These are phyloP conservation scores for Gallinago undulata DNA, from an alignment of 2,113 vertebrate genomes.

Conservation along the genomic window DNA sequence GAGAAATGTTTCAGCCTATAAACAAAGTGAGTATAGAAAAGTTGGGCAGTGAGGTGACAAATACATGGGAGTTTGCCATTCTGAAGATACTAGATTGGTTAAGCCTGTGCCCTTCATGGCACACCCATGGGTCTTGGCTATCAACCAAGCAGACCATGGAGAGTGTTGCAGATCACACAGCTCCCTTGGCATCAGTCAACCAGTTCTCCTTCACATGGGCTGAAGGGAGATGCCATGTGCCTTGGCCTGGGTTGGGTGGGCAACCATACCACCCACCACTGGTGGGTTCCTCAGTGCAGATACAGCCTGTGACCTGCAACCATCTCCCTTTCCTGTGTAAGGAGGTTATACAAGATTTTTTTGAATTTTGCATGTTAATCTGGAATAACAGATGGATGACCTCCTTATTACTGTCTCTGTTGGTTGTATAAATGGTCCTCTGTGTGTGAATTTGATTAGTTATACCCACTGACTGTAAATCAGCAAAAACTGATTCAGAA, in stretches of 20 bases:
- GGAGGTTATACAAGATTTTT: neutral
- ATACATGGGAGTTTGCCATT: neutral
- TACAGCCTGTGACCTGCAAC: neutral
- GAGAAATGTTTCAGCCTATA: neutral
- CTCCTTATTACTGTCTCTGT: neutral
- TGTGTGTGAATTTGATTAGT: neutral
- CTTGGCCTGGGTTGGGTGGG: neutral
- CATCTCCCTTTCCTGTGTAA: neutral
- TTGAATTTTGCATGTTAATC: neutral
- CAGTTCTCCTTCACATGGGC: neutral
- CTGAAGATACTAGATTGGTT: neutral
- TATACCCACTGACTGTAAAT: neutral
- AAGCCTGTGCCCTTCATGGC: neutral
- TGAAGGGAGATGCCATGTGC: accelerated
- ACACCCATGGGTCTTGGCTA: neutral
- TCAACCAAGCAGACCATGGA: neutral
- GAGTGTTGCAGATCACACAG: neutral
- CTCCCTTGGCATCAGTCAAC: neutral
- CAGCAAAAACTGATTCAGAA: neutral
- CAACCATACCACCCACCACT: neutral
- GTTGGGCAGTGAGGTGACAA: neutral
- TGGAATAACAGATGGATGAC: neutral
- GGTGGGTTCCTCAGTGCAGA: neutral
- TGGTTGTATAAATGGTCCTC: neutral
- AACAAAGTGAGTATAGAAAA: neutral